Percentiles rank a stretch among this genome's conserved stretches.
phyloP scores from a whole-genome alignment of 2,797 vertebrate genomes.

The Argentina silus region DNA sequence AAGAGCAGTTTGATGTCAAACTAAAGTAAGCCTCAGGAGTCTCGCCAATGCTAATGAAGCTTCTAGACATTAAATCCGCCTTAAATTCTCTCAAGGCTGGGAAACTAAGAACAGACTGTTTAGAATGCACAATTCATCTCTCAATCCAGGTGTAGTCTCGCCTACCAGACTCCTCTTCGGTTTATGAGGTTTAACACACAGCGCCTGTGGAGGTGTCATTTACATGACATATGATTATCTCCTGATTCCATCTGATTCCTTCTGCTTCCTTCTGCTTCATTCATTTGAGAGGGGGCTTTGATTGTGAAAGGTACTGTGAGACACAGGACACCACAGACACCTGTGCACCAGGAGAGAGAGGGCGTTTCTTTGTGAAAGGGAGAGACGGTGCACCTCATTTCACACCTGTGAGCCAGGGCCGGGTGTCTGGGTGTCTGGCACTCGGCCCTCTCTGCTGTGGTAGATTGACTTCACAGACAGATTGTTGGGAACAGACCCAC shows the following conservation, averaged over 20 bases:
- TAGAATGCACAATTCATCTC: neutral
- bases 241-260: neutral
- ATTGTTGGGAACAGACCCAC: neutral
- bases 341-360: no score
- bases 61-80: neutral
- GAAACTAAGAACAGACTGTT: neutral
- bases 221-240: neutral
- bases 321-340: neutral
- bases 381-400: no score
- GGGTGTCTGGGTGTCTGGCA: neutral
- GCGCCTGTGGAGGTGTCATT: no score
- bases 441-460: neutral
- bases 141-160: neutral
- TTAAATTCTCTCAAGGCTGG: neutral
- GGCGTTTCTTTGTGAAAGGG: no score
- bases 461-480: neutral
- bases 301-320: neutral
- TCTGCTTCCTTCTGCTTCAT: neutral
- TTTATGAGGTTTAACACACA: no score
- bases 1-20: neutral
- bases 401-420: neutral
- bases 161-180: neutral
- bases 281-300: neutral
- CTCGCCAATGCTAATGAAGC: conserved; percentile 2
- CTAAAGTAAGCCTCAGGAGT: neutral